Evolutionary conservation across 2,113 vertebrate species (phyloP).

Genomic region (Dromaius novaehollandiae): DNA sequence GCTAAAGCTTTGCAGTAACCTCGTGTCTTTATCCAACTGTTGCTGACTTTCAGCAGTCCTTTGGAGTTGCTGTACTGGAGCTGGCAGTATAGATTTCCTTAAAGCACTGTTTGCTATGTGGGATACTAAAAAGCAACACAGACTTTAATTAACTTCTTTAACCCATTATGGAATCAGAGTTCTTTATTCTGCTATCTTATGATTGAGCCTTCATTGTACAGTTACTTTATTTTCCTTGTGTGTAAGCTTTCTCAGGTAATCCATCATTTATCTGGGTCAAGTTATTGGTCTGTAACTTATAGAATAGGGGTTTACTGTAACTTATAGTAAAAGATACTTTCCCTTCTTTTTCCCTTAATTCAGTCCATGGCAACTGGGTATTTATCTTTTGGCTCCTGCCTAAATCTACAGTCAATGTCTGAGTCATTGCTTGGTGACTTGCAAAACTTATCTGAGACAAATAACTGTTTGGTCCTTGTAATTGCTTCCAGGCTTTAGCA

Average conservation of each 20-base stretch:
- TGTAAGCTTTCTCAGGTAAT: neutral
- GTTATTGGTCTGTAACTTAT: neutral
- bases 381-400: neutral
- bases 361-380: neutral
- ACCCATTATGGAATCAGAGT: neutral
- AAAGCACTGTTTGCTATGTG: neutral
- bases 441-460: neutral
- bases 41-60: neutral
- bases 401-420: neutral
- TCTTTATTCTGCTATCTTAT: neutral
- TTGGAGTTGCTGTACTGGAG: neutral
- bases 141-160: neutral
- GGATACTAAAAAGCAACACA: neutral
- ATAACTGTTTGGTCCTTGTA: neutral
- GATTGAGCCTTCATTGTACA: neutral
- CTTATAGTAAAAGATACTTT: neutral
- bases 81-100: neutral
- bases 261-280: neutral
- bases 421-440: constrained; percentile 4
- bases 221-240: neutral
- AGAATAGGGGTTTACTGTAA: neutral
- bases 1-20: neutral
- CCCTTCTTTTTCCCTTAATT: neutral
- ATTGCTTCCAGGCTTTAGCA: constrained; percentile 1
- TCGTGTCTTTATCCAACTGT: neutral